Percentiles rank a stretch among this genome's conserved stretches.
Evolutionary conservation across 2,113 vertebrate species (phyloP).

Genomic region (Spermophilus dauricus): DNA sequence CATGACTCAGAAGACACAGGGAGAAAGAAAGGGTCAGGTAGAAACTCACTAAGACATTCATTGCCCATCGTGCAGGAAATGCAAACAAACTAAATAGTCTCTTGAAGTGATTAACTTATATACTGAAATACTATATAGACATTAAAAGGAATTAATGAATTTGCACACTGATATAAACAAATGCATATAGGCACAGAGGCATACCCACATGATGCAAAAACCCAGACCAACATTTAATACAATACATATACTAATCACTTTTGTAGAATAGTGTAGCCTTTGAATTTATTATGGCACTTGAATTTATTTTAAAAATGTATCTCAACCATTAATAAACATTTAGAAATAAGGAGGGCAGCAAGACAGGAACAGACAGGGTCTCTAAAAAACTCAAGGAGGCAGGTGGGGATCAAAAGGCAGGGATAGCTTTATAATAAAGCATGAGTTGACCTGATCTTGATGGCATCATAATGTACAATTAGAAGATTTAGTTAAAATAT

Average conservation of each 20-base stretch:
- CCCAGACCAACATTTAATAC: not conserved
- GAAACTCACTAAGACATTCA: not conserved
- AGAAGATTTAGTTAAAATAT: not conserved
- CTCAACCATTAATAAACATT: not conserved
- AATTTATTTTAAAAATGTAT: not conserved
- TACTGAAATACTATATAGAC: not conserved
- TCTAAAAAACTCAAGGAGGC: not conserved
- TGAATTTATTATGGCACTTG: not conserved
- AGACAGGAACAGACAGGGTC: rapidly evolving
- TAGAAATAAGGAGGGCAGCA: not conserved
- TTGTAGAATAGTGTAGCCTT: not conserved
- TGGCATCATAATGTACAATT: not conserved
- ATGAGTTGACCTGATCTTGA: not conserved
- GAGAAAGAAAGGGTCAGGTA: not conserved
- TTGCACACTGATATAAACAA: not conserved
- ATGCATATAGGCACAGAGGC: not conserved
- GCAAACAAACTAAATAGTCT: not conserved
- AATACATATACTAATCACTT: not conserved
- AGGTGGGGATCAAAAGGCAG: rapidly evolving
- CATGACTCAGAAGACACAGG: not conserved
- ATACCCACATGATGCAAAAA: rapidly evolving
- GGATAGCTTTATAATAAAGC: too few relatives aligned
- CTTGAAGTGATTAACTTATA: not conserved
- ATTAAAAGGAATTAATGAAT: not conserved
- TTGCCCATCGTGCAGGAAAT: not conserved